Evolutionary conservation across 2,888 invertebrate genomes (phyloP).

Genomic region (Acleris holmiana): DNA sequence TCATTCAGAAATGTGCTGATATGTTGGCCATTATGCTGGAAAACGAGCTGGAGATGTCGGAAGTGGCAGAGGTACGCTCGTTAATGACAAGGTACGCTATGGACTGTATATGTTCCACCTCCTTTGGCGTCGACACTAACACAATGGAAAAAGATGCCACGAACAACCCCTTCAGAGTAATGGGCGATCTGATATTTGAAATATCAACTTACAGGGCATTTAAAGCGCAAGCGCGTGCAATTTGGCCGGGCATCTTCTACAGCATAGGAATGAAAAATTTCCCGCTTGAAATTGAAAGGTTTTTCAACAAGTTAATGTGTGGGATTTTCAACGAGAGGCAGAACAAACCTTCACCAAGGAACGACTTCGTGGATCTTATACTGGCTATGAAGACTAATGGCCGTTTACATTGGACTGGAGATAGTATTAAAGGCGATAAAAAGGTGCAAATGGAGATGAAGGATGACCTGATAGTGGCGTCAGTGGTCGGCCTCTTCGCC

Average conservation of each 20-base stretch:
- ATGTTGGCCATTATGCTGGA: conserved; percentile 44
- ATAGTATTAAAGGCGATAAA: conserved; percentile 21
- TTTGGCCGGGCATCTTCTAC: conserved; percentile 56
- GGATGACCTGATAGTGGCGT: conserved; percentile 65
- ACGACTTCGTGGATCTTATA: conserved; percentile 40
- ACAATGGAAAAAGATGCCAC: conserved; percentile 45
- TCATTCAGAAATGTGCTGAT: conserved; percentile 47
- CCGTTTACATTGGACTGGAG: conserved; percentile 14
- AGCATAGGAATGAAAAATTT: conserved; percentile 46
- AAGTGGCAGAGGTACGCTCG: conserved; percentile 41
- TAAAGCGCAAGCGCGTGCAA: conserved; percentile 41
- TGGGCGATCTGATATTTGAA: conserved; percentile 46
- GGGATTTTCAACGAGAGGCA: conserved; percentile 34
- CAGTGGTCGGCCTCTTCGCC: conserved; percentile 67
- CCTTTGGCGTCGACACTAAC: conserved; percentile 52
- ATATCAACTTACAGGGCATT: conserved; percentile 41
- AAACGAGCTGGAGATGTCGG: conserved; percentile 22
- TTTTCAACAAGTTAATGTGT: conserved; percentile 43
- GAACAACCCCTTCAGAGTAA: conserved; percentile 48
- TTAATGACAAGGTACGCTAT: conserved; percentile 50
- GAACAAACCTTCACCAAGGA: conserved; percentile 23
- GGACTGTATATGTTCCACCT: conserved; percentile 51
- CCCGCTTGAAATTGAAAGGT: conserved; percentile 44
- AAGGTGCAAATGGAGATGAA: conserved; percentile 44
- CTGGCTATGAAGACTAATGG: conserved; percentile 35